Evolutionary conservation across 2,888 invertebrate genomes (phyloP).

Genomic region (Lycia hirtaria): DNA sequence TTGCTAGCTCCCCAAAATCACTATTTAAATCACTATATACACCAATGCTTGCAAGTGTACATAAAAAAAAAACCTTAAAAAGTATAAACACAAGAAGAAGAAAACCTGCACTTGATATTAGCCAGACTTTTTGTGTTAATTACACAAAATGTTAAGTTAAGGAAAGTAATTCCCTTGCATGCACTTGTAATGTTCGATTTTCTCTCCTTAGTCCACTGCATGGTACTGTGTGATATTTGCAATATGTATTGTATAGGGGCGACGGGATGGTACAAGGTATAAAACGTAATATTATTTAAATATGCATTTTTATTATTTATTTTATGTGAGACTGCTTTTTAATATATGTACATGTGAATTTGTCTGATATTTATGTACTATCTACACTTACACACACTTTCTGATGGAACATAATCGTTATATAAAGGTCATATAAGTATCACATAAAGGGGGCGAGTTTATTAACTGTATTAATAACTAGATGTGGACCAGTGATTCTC

Average conservation of each 20-base stretch:
- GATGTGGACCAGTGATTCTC: constrained; percentile 30
- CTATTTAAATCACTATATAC: too few relatives aligned
- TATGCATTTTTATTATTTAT: constrained; percentile 31
- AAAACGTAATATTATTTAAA: constrained; percentile 26
- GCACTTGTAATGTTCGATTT: not conserved
- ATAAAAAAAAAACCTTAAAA: too few relatives aligned
- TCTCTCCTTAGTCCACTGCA: constrained; percentile 25
- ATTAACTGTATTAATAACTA: constrained; percentile 17
- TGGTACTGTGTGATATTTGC: constrained; percentile 27
- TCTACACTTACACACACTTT: constrained; percentile 19
- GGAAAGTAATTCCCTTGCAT: not conserved
- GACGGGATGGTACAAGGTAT: constrained; percentile 39
- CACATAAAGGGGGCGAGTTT: not conserved
- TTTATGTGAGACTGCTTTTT: constrained; percentile 38
- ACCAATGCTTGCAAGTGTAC: too few relatives aligned
- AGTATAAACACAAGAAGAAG: too few relatives aligned
- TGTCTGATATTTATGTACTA: constrained; percentile 28
- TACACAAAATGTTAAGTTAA: not conserved
- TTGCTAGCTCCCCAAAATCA: too few relatives aligned
- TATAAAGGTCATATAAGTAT: constrained; percentile 6
- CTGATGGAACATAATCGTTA: constrained; percentile 22
- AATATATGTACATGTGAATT: constrained; percentile 27
- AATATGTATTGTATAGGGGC: constrained; percentile 19
- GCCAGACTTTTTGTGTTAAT: too few relatives aligned
- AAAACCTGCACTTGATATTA: too few relatives aligned